Base-by-base conservation (phyloP, 2,888 invertebrate species). In the Amiota minor region DNA sequence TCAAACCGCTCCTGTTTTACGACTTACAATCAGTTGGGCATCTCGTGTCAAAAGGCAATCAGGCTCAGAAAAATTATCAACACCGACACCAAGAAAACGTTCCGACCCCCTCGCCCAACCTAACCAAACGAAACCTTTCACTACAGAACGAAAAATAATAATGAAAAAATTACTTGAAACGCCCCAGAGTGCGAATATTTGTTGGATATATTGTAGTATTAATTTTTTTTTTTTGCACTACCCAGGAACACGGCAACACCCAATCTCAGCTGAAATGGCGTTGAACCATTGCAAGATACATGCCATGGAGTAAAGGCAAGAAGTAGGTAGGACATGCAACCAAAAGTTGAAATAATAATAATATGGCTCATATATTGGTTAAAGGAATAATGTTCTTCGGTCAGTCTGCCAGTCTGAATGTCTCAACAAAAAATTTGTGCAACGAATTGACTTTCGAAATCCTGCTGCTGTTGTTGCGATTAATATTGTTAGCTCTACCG, bases 11-110 rank as follows among this genome's bases (percentile, higher is more conserved):
- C 59, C 59, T 59, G 59, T 18, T 12, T 14, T n/a, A 8, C 16
- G 10, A 16, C 68, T 72, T 46, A 23, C 74, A 76, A 65, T 70
- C 71, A 77, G 78, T 75, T 80, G 75, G 78, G 78, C 81, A 81
- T 83, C 80, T 84, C 83, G 84, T 84, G 83, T 80, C 83, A 81
- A 75, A 75, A 83, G 83, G 83, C 81, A 81, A 83, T 83, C 84
- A 84, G 81, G 81, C 81, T 81, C 80, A 76, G 74, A 78, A 56
- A 35, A 70, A 73, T 47, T 12, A 49, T 59, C 12, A 69, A 59
- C 14, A 49, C 70, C 12, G 64, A 59, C 16, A 18, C 67, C 67
- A 16, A 49, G 50, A 65, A 9, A 64, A 45, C 70, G 71, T 35
- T 35, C 35, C 35, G 35, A 35, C 2, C 35, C 35, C 35, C 35